Base-by-base conservation (phyloP, 2,888 invertebrate species). In the Parnassius apollo region DNA sequence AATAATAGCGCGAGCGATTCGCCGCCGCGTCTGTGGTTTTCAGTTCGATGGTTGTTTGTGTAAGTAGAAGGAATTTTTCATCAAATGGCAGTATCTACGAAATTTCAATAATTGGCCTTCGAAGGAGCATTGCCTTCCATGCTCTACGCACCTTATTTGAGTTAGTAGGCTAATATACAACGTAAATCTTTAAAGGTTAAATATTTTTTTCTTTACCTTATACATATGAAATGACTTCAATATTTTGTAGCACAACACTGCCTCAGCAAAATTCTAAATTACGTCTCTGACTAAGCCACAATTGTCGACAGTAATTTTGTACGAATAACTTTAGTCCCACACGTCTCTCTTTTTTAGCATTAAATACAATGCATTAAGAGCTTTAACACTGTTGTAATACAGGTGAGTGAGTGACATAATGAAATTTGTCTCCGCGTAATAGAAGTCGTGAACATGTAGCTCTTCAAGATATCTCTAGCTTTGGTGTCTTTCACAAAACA, bases 231-330 rank as follows among this genome's bases (percentile, higher is more conserved):
- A 35, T 35, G 35, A 35, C 35, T 46, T 46, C 12, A 46, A 12
- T 12, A 46, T 46, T 12, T 46, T n/a, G 4, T 9, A 2, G 13
- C 4, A 49, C 8, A 13, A 8, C 13, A 18, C 49, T 13, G 9
- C 35, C 59, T 35, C 1, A 48, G 12, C 9, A 42, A 22, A 67
- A 53, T 68, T 71, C 60, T 75, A 79, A 77, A 82, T 80, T 80
- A 80, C 72, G 67, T 65, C 70, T 62, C 44, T 63, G 66, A 68
- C 65, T 69, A 75, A 82, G 83, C 83, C 84, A 72, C 83, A 83
- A 80, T 77, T 74, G 83, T 75, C 77, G 75, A 75, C 81, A 64
- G 81, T 74, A 84, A 86, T 85, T 83, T 82, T 68, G 77, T 77
- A 76, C 78, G 77, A 83, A 81, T 81, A 81, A 82, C 81, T 80